These are phyloP conservation scores for Liodrosophila aerea DNA, from an alignment of 2,888 invertebrate species.

Conservation along the genomic window DNA sequence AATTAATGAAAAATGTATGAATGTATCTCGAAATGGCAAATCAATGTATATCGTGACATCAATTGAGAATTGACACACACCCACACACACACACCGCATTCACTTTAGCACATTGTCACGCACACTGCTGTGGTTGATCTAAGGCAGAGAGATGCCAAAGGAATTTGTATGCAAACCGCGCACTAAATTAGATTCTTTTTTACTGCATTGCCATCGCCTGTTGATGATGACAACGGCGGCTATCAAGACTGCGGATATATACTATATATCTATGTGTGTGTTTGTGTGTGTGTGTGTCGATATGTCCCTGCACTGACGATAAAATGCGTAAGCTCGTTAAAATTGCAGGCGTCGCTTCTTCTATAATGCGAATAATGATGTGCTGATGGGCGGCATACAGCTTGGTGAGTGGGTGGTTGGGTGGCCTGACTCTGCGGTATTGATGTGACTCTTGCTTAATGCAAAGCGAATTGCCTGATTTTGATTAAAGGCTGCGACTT, in stretches of 20 bases:
- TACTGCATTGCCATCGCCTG: slow-evolving; percentile 70
- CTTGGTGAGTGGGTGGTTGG: background rate
- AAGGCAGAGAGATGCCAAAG: slow-evolving; percentile 8
- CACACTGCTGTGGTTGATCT: slow-evolving; percentile 28
- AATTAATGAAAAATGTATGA: slow-evolving; percentile 81
- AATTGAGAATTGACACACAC: slow-evolving; percentile 63
- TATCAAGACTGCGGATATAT: slow-evolving; percentile 38
- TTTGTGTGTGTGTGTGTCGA: too few relatives aligned
- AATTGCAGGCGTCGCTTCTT: slow-evolving; percentile 69
- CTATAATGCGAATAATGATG: slow-evolving; percentile 66
- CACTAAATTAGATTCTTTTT: slow-evolving; percentile 81
- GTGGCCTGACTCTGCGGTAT: slow-evolving; percentile 39
- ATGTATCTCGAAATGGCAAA: slow-evolving; percentile 69
- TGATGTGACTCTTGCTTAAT: slow-evolving; percentile 60
- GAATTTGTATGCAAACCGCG: slow-evolving; percentile 81
- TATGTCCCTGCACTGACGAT: slow-evolving; percentile 42
- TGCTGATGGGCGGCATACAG: slow-evolving; percentile 27
- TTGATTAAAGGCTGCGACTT: slow-evolving; percentile 10
- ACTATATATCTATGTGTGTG: slow-evolving; percentile 7
- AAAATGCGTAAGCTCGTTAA: slow-evolving; percentile 76
- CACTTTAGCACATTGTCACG: slow-evolving; percentile 60
- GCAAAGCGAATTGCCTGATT: slow-evolving; percentile 54
- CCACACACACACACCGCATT: slow-evolving; percentile 23
- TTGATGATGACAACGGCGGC: slow-evolving; percentile 50
- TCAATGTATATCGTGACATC: slow-evolving; percentile 82